Evolutionary conservation across 2,888 invertebrate species (phyloP).

Genomic region (Luffia ferchaultella): DNA sequence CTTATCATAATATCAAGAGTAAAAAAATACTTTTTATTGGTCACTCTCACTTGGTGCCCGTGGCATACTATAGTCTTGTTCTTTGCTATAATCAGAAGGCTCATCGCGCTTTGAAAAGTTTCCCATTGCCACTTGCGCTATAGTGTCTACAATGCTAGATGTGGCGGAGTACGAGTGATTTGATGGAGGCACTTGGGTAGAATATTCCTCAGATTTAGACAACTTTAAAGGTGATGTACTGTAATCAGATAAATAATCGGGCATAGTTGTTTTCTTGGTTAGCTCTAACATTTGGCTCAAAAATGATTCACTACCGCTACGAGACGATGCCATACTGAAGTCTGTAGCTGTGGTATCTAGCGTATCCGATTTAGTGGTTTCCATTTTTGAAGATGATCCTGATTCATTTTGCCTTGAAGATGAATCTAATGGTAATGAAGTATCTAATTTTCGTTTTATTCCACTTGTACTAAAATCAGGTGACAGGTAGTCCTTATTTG

Average conservation of each 20-base stretch:
- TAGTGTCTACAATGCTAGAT: slow-evolving; percentile 46
- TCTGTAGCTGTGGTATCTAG: slow-evolving; percentile 44
- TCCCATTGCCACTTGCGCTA: slow-evolving; percentile 51
- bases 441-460: slow-evolving; percentile 53
- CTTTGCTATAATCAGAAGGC: slow-evolving; percentile 45
- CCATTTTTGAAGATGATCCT: slow-evolving; percentile 56
- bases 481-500: slow-evolving; percentile 53
- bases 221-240: slow-evolving; percentile 67
- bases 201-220: slow-evolving; percentile 63
- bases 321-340: slow-evolving; percentile 47
- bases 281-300: slow-evolving; percentile 61
- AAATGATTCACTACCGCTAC: slow-evolving; percentile 36
- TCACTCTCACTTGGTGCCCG: slow-evolving; percentile 27
- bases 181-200: slow-evolving; percentile 51
- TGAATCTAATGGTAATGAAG: slow-evolving; percentile 3
- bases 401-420: slow-evolving; percentile 46
- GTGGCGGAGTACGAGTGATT: slow-evolving; percentile 48
- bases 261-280: slow-evolving; percentile 60
- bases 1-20: no score
- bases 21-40: no score
- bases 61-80: slow-evolving; percentile 38
- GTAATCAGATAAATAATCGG: slow-evolving; percentile 54
- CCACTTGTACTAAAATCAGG: slow-evolving; percentile 63
- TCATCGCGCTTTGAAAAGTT: slow-evolving; percentile 50
- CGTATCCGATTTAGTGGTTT: slow-evolving; percentile 38